Percentiles rank a stretch among this genome's conserved stretches.
Evolutionary conservation across 1,140 invertebrate species (phyloP).

Genomic region (Eubasilissa regina): DNA sequence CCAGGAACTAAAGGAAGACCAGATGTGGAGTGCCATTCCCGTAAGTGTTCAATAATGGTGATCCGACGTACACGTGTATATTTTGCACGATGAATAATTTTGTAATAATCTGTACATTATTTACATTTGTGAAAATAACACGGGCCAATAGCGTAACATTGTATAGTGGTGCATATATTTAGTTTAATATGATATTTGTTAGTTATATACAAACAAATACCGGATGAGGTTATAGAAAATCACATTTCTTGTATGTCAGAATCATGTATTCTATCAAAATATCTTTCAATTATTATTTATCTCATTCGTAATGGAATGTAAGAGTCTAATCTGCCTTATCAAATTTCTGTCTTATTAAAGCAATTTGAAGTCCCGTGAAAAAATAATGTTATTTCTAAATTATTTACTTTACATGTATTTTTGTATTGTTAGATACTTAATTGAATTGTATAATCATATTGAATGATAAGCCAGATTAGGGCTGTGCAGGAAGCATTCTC

Average conservation of each 20-base stretch:
- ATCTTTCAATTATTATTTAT: constrained; percentile 42
- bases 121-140: constrained; percentile 70
- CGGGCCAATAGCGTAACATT: constrained; percentile 58
- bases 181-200: constrained; percentile 56
- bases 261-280: constrained; percentile 48
- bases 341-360: constrained; percentile 35
- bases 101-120: constrained; percentile 72
- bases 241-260: constrained; percentile 51
- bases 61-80: constrained; percentile 66
- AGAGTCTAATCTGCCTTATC: constrained; percentile 61
- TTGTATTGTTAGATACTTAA: too few species aligned
- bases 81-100: constrained; percentile 66
- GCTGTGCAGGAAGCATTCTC: constrained; percentile 79
- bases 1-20: constrained; percentile 82
- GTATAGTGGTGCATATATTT: constrained; percentile 60
- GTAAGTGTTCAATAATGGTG: constrained; percentile 75
- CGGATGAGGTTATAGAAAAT: constrained; percentile 58
- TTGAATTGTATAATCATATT: constrained; percentile 39
- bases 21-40: constrained; percentile 82
- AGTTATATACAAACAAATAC: constrained; percentile 52
- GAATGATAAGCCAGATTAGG: constrained; percentile 73
- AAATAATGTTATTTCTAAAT: constrained; percentile 19
- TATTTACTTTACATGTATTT: too few species aligned
- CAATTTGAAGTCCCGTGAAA: constrained; percentile 7
- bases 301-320: constrained; percentile 52